Evolutionary conservation across 2,888 invertebrate species (phyloP).

Genomic region (Oxyteleia sp.): DNA sequence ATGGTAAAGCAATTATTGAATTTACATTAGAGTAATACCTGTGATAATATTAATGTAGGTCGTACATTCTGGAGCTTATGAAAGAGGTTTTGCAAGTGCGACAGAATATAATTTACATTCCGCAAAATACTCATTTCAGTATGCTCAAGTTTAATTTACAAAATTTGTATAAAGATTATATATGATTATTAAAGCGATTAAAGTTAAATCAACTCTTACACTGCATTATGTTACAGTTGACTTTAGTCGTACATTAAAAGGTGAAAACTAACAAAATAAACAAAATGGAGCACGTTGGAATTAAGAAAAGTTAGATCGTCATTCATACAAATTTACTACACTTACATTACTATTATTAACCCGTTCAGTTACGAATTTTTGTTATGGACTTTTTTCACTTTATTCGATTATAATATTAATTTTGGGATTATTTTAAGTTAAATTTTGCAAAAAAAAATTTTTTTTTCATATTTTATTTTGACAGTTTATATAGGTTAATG

Average conservation of each 20-base stretch:
- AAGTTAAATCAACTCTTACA: slow-evolving; percentile 17
- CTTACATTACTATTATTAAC: too few relatives aligned
- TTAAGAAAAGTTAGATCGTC: too few relatives aligned
- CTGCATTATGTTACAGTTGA: background rate
- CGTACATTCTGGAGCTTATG: slow-evolving; percentile 13
- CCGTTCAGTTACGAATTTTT: too few relatives aligned
- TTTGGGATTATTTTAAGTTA: too few relatives aligned
- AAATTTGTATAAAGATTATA: slow-evolving; percentile 16
- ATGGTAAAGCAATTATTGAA: slow-evolving; percentile 30
- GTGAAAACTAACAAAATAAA: background rate
- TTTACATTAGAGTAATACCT: slow-evolving; percentile 38
- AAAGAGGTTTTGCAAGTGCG: slow-evolving; percentile 15
- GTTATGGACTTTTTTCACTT: too few relatives aligned
- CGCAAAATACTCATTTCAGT: background rate
- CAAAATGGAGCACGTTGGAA: background rate
- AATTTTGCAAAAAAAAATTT: too few relatives aligned
- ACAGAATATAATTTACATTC: slow-evolving; percentile 12
- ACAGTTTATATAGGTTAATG: too few relatives aligned
- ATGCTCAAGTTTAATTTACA: background rate
- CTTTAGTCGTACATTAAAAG: slow-evolving; percentile 3
- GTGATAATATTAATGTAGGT: slow-evolving; percentile 33
- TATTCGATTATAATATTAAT: too few relatives aligned
- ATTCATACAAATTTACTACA: too few relatives aligned
- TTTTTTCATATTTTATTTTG: too few relatives aligned
- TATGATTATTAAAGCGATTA: slow-evolving; percentile 28